These are phyloP conservation scores for Notospermus geniculatus DNA, from an alignment of 1,140 invertebrate species.

Conservation along the genomic window DNA sequence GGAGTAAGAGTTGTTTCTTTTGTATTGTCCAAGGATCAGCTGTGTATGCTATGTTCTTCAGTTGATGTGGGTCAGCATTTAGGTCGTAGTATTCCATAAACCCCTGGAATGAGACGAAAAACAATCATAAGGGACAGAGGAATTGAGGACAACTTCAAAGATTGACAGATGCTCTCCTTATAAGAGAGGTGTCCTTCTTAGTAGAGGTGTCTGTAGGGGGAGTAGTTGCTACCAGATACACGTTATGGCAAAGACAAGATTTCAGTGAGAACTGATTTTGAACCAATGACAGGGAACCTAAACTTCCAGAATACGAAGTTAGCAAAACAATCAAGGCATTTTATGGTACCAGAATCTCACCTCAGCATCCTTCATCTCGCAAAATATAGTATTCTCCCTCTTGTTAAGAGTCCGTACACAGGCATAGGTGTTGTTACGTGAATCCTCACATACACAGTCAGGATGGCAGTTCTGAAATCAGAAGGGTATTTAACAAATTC, in stretches of 20 bases:
- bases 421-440: slow-evolving; percentile 77
- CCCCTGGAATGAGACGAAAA: slow-evolving; percentile 57
- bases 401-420: slow-evolving; percentile 68
- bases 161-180: too few relatives aligned
- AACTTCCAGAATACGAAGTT: too few relatives aligned
- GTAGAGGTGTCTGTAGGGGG: too few relatives aligned
- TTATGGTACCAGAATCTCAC: too few relatives aligned
- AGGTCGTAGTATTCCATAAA: slow-evolving; percentile 74
- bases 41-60: slow-evolving; percentile 62
- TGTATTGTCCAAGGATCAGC: neutral
- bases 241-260: too few relatives aligned
- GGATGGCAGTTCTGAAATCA: slow-evolving; percentile 64
- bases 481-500: slow-evolving; percentile 10
- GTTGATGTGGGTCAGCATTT: slow-evolving; percentile 66
- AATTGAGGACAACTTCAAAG: too few relatives aligned
- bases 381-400: slow-evolving; percentile 67
- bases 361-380: slow-evolving; percentile 70
- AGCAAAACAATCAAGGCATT: neutral
- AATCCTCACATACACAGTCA: slow-evolving; percentile 79
- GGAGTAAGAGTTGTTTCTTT: neutral
- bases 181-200: too few relatives aligned
- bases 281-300: too few relatives aligned
- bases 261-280: too few relatives aligned
- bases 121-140: too few relatives aligned
- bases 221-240: too few relatives aligned